Evolutionary conservation across 2,888 invertebrate genomes (phyloP).

Genomic region (Embidobia sp.): DNA sequence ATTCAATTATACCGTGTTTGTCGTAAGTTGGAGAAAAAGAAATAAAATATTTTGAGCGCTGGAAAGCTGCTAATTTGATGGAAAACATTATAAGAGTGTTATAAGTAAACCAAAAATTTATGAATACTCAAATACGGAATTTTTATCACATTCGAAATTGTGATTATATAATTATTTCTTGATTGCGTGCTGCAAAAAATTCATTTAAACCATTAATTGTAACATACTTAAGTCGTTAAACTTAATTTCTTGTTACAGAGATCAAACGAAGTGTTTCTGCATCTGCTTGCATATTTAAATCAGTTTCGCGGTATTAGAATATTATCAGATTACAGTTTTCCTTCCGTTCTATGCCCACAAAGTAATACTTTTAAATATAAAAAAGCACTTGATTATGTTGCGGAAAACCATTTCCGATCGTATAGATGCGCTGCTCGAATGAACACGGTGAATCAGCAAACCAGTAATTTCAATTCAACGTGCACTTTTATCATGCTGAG

Average conservation of each 20-base stretch:
- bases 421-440: conserved; percentile 10
- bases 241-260: no score
- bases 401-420: conserved; percentile 36
- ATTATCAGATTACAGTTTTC: conserved; percentile 27
- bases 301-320: conserved; percentile 9
- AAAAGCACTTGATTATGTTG: conserved; percentile 11
- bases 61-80: background rate
- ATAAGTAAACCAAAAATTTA: no score
- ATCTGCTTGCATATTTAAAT: no score
- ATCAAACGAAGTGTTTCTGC: no score
- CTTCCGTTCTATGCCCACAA: conserved; percentile 14
- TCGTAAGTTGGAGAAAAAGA: background rate
- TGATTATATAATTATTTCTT: no score
- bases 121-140: no score
- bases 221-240: no score
- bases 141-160: no score
- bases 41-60: background rate
- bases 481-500: conserved; percentile 28
- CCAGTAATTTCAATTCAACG: conserved; percentile 34
- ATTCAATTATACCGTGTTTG: conserved; percentile 29
- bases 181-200: no score
- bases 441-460: conserved; percentile 35
- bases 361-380: conserved; percentile 16
- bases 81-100: no score
- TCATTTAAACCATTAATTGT: no score